Conservation (phyloP, 2,797 vertebrate genomes). For the Lutjanus campechanus region DNA sequence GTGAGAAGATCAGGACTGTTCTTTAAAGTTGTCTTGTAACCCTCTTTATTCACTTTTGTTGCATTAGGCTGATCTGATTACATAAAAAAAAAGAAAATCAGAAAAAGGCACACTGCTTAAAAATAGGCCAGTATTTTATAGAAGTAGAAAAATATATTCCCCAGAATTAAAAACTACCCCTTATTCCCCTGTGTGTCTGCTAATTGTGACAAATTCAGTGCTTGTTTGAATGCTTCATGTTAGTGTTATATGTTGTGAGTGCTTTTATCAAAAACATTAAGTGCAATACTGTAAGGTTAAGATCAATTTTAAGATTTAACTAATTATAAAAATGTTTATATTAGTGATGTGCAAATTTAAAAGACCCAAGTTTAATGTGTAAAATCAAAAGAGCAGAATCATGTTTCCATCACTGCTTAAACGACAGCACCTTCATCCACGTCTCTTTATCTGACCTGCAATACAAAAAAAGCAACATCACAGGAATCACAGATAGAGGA, state of each 20-base stretch:
- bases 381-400: not conserved
- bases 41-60: constrained; percentile 5
- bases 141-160: not conserved
- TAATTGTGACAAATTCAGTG: constrained; percentile 18
- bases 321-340: not conserved
- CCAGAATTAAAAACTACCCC: not conserved
- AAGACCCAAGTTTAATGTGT: not conserved
- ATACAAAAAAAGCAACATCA: not conserved
- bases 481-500: not conserved
- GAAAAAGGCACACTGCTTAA: not conserved
- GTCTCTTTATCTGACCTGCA: constrained; percentile 73
- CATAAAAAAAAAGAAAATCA: not conserved
- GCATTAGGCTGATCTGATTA: not conserved
- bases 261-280: not conserved
- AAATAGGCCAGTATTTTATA: constrained; percentile 1
- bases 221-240: not conserved
- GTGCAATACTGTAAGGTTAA: not conserved
- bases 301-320: not conserved
- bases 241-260: not conserved
- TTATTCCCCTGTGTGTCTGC: not conserved
- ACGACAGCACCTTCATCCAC: constrained; percentile 72
- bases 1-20: not conserved
- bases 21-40: not conserved
- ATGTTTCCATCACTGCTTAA: constrained; percentile 20
- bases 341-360: constrained; percentile 11